Base-by-base conservation (phyloP, 2,797 vertebrate genomes). In the Sebastiscus tertius region DNA sequence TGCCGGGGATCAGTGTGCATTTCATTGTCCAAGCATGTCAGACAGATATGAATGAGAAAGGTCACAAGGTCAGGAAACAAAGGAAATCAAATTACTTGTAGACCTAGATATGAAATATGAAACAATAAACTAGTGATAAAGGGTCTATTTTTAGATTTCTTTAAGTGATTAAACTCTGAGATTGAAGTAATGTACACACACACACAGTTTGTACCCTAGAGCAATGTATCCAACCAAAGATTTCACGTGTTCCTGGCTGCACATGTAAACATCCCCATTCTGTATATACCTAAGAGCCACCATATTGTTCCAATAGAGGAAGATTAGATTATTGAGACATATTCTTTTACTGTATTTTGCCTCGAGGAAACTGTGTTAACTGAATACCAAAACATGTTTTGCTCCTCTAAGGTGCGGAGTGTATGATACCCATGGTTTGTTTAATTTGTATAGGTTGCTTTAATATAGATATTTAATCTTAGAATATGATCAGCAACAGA, bases 291-390 rank as follows among this genome's bases (percentile, higher is more conserved):
- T 61, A 59, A 67, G 27, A 71, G 29, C 36, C 36, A 3, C 59
- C 79, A 85, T 83, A 68, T 80, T 90, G 75, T 88, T 86, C 49
- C 56, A 86, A 27, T 86, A 77, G 20, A 80, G 54, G 24, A 42
- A 79, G 49, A 91, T 89, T 86, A 77, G 42, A 86, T 89, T 86
- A 82, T 76, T 72, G 34, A 81, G 81, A 70, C 64, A 63, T 72
- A 80, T 77, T 62, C 31, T 65, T 87, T 75, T 52, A 76, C 72
- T 69, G 8, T 56, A 60, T 55, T 76, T 81, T 65, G 69, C 85
- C 72, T 82, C 3, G 6, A 71, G 80, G 70, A 34, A 75, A 63
- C 59, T 63, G 46, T 26, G 68, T 65, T 22, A 64, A 63, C 29
- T 46, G 26, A 72, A 83, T 22, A 58, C 3, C 33, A 77, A 74